phyloP scores from a whole-genome alignment of 2,797 vertebrate species.

The Otolemur crassicaudatus region DNA sequence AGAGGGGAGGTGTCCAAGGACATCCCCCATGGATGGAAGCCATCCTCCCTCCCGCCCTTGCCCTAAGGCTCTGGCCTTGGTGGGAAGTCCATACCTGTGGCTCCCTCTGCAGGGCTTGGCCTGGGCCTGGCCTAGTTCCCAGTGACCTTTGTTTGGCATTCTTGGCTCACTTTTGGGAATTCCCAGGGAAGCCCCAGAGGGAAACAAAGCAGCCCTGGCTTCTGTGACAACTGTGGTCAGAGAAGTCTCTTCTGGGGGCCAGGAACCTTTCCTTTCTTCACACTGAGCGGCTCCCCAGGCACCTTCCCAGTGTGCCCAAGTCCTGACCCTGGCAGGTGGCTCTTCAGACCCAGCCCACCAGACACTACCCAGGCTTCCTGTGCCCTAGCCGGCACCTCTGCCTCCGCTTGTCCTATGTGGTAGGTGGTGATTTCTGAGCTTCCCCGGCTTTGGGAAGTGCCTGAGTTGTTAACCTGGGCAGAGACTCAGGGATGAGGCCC shows the following conservation, averaged over 20 bases:
- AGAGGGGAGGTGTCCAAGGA: neutral
- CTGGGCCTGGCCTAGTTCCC: slow-evolving; percentile 5
- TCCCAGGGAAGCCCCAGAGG: slow-evolving; percentile 76
- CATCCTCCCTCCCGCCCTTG: neutral
- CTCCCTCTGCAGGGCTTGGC: neutral
- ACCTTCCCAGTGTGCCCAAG: slow-evolving; percentile 62
- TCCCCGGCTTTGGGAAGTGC: slow-evolving; percentile 71
- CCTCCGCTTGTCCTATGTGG: slow-evolving; percentile 67
- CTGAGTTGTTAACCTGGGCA: slow-evolving; percentile 68
- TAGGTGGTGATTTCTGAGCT: slow-evolving; percentile 72
- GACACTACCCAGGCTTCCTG: slow-evolving; percentile 43
- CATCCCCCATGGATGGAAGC: neutral
- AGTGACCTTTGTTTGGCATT: slow-evolving; percentile 65
- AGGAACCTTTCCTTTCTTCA: slow-evolving; percentile 55
- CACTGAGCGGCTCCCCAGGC: neutral
- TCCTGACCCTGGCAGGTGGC: slow-evolving; percentile 56
- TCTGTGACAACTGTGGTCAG: slow-evolving; percentile 63
- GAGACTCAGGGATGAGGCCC: slow-evolving; percentile 57
- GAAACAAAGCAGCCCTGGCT: slow-evolving; percentile 62
- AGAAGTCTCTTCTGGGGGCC: slow-evolving; percentile 27
- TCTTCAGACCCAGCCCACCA: slow-evolving; percentile 11
- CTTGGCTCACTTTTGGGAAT: slow-evolving; percentile 74
- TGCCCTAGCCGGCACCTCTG: slow-evolving; percentile 58
- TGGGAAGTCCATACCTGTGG: neutral
- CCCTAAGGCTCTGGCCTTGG: neutral